Evolutionary conservation across 92 coral and sea anemone genomes (phyloP), one percentile per base, ranked within the genome.

Genomic region (Zoanthus solanderi): DNA sequence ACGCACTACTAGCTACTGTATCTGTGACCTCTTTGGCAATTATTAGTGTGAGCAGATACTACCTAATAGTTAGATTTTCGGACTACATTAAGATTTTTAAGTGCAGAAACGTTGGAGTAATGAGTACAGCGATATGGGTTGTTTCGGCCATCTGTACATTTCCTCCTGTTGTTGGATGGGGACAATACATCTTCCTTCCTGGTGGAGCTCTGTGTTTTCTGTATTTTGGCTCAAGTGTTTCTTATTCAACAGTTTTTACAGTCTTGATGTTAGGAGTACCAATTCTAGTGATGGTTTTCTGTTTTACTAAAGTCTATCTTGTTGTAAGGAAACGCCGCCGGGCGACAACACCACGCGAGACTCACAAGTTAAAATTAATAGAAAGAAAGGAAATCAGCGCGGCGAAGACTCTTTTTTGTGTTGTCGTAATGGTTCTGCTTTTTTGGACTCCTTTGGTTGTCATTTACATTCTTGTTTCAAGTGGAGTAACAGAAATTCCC

Each of bases 91-190:
- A 10, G 63, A 73, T 88, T 77, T 94, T 92, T 79, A 94, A 87
- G 79, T 86, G 78, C 85, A 87, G 73, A 87, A 92, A 88, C 52
- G 76, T 92, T 44, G 63, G 87, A 11, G 66, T 88, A 84, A 90
- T 92, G 88, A 78, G 66, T 58, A 11, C n/a, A 58, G 86, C 83
- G 32, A 92, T 92, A 29, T 94, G 96, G 96, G 18, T 48, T 12
- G 63, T 79, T 16, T 88, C 94, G 8, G 60, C 78, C 13, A 2
- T 84, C 11, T 79, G 84, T 28, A 87, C 94, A 7, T 89, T 80
- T 50, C 96, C 96, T 37, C 96, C 96, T 6, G 50, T 94, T n/a
- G 72, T 90, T 0, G 96, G 96, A 46, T 92, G 96, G 92, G 96
- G 96, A 15, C 79, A 92, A 13, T 94, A 88, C 77, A 78, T 58